Evolutionary conservation across 2,888 invertebrate species (phyloP).

Genomic region (Drosophila maculinotata): DNA sequence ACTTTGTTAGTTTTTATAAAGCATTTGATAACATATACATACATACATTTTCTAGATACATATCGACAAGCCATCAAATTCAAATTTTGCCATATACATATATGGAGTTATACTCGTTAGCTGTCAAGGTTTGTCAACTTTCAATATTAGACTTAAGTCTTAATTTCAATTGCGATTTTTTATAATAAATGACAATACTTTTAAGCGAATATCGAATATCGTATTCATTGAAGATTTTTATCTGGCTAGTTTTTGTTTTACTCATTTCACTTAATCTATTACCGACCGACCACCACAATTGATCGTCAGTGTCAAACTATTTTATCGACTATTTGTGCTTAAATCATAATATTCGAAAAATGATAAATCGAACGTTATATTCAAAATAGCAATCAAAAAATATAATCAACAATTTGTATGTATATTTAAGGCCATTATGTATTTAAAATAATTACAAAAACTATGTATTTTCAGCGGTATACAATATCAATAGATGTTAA

Average conservation of each 20-base stretch:
- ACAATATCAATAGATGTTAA: slow-evolving; percentile 16
- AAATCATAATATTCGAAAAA: too few species aligned
- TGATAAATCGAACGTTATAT: too few species aligned
- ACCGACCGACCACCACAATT: slow-evolving; percentile 5
- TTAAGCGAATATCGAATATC: slow-evolving; percentile 44
- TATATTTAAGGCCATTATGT: slow-evolving; percentile 3
- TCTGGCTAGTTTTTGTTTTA: too few species aligned
- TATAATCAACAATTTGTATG: background rate
- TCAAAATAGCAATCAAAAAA: background rate
- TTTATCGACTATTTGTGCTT: background rate
- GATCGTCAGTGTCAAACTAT: background rate
- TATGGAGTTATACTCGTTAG: slow-evolving; percentile 40
- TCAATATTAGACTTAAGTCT: slow-evolving; percentile 49
- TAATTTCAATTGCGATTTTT: slow-evolving; percentile 43
- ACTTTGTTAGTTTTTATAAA: slow-evolving; percentile 55
- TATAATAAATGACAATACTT: slow-evolving; percentile 72
- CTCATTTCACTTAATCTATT: background rate
- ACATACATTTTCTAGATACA: slow-evolving; percentile 12
- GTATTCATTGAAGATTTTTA: too few species aligned
- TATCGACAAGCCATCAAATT: slow-evolving; percentile 34
- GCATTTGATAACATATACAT: slow-evolving; percentile 56
- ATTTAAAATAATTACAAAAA: slow-evolving; percentile 21
- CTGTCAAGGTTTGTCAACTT: slow-evolving; percentile 42
- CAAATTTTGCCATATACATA: slow-evolving; percentile 57
- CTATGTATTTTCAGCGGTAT: slow-evolving; percentile 23